phyloP scores from a whole-genome alignment of 2,888 invertebrate genomes.

The Capitulum mitella region DNA sequence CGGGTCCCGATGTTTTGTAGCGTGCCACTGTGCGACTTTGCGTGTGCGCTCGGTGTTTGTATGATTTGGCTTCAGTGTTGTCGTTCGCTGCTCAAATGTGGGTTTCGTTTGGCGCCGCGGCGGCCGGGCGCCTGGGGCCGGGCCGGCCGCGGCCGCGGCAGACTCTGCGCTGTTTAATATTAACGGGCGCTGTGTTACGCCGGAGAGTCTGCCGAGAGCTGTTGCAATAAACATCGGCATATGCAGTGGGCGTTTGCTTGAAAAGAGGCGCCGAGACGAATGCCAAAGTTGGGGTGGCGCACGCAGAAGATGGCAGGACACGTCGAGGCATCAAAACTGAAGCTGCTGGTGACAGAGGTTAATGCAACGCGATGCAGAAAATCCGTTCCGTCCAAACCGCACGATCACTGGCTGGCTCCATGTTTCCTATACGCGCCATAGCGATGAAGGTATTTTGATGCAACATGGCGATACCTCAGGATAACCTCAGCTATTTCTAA shows the following conservation, averaged over 20 bases:
- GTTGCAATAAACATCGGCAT: neutral
- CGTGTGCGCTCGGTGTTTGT: neutral
- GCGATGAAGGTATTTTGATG: no score
- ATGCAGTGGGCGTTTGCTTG: neutral
- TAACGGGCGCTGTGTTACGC: neutral
- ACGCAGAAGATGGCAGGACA: no score
- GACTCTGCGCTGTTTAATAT: neutral
- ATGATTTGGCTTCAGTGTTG: slow-evolving; percentile 6
- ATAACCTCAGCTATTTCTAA: no score
- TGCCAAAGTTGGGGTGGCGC: no score
- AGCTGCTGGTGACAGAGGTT: no score
- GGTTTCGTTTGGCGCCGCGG: neutral
- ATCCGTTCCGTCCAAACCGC: no score
- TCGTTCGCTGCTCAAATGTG: neutral
- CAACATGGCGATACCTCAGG: no score
- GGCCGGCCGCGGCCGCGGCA: neutral
- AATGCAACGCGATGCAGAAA: no score
- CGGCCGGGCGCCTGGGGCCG: neutral
- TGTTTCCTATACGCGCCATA: no score
- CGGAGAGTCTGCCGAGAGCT: neutral
- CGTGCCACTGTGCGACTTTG: neutral
- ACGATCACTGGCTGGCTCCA: no score
- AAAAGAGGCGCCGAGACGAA: neutral
- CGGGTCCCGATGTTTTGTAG: neutral
- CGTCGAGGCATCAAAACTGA: no score